Conservation (phyloP, 2,113 vertebrate genomes). For the Chrysochloris asiatica region DNA sequence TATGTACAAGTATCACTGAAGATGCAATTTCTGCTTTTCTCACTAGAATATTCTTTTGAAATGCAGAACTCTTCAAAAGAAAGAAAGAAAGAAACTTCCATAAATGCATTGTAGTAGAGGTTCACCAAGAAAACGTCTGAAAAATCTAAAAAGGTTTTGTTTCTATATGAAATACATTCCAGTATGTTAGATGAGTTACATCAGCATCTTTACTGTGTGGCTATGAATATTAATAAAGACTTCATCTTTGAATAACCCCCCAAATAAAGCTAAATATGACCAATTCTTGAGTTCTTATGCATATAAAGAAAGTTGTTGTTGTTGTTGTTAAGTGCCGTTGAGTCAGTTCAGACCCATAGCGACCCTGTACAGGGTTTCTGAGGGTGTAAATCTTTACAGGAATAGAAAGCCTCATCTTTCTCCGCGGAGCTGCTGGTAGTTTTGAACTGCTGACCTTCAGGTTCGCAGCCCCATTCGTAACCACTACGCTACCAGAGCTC, state of each 20-base stretch:
- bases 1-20: background rate
- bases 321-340: too few species aligned
- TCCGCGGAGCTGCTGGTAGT: too few species aligned
- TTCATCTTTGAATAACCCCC: background rate
- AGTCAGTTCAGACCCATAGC: too few species aligned
- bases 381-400: too few species aligned
- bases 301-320: background rate
- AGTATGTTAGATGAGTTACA: conserved; percentile 6
- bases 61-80: background rate
- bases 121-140: background rate
- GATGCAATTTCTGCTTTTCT: conserved; percentile 37
- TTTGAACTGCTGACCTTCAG: too few species aligned
- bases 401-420: too few species aligned
- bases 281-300: background rate
- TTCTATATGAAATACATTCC: background rate
- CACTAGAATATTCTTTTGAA: background rate
- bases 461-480: too few species aligned
- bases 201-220: background rate
- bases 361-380: too few species aligned
- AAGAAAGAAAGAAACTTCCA: conserved; percentile 7
- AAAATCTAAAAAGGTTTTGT: background rate
- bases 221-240: background rate
- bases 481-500: too few species aligned
- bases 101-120: background rate
- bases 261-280: background rate